Percentiles rank a stretch among this genome's conserved stretches.
Conservation (phyloP, 2,113 vertebrate species). For the Hoplias malabaricus region DNA sequence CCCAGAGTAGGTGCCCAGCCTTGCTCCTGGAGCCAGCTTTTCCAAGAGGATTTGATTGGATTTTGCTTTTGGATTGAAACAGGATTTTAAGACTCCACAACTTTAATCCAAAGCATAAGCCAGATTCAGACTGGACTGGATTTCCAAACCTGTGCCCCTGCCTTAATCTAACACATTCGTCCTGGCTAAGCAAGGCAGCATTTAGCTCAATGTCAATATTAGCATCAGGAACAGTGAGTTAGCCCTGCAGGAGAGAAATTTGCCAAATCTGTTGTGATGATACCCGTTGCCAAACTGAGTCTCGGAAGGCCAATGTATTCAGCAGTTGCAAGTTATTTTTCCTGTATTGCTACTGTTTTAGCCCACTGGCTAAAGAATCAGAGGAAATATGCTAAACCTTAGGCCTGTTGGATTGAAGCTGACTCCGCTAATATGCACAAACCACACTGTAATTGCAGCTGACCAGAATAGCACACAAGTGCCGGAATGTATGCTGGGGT, state of each 20-base stretch:
- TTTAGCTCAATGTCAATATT: background rate
- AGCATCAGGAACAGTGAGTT: background rate
- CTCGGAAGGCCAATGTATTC: background rate
- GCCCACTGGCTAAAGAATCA: too few species aligned
- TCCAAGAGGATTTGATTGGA: background rate
- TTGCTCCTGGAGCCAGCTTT: background rate
- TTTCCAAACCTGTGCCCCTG: background rate
- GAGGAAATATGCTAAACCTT: too few species aligned
- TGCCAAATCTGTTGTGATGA: background rate
- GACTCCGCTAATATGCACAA: too few species aligned
- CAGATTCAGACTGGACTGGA: background rate
- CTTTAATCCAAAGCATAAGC: background rate
- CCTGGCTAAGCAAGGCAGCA: background rate
- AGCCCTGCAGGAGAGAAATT: background rate
- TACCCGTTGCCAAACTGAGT: background rate
- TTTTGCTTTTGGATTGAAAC: background rate
- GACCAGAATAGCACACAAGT: too few species aligned
- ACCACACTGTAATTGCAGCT: too few species aligned
- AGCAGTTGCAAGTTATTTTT: background rate
- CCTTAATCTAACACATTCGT: background rate
- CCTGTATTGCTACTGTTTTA: background rate
- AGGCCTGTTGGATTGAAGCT: too few species aligned
- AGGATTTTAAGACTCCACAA: background rate
- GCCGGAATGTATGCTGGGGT: too few species aligned
- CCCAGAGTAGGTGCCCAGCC: background rate